Evolutionary conservation across 2,888 invertebrate genomes (phyloP), one percentile per base, ranked within the genome.

Genomic region (Polylopha cassiicola): DNA sequence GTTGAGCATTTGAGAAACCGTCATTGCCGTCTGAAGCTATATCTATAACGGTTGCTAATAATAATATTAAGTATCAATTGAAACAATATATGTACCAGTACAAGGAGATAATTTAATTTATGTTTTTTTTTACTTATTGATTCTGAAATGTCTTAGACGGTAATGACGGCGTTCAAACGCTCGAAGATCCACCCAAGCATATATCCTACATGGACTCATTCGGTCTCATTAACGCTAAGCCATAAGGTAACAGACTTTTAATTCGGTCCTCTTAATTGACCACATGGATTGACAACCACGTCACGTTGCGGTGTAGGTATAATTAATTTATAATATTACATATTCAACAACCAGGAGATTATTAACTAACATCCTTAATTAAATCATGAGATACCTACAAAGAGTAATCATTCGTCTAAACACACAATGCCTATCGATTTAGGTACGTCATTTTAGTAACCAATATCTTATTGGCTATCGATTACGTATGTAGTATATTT

Each of bases 241-340:
- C 58, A 63, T 69, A 71, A 65, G 61, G 66, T 66, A 69, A 67
- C 68, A 68, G 56, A 68, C 57, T 65, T 50, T 54, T 65, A 66
- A 69, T 75, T 77, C 73, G 72, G 72, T 70, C 74, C 67, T 56
- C 51, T 58, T 78, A 85, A 84, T 85, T 85, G 84, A 85, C 84
- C 76, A 72, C 65, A 70, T 65, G 53, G 57, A 80, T 77, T 77
- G 74, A 81, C 78, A 73, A 55, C 69, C 45, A 67, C 61, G 52
- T 59, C 61, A 61, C 59, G 56, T 70, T 60, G 60, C 54, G 53
- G 58, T 65, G 53, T n/a, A n/a, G n/a, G n/a, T 63, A 61, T 58
- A 61, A 48, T 66, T 61, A 62, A 61, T 48, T n/a, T n/a, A 24
- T 44, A 50, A 50, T 42, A 55, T 59, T 65, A 70, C 62, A 72